A percentile compares a stretch with the other conserved stretches of the same genome.
Conservation (phyloP, 2,797 vertebrate genomes). For the Hirundo rustica region DNA sequence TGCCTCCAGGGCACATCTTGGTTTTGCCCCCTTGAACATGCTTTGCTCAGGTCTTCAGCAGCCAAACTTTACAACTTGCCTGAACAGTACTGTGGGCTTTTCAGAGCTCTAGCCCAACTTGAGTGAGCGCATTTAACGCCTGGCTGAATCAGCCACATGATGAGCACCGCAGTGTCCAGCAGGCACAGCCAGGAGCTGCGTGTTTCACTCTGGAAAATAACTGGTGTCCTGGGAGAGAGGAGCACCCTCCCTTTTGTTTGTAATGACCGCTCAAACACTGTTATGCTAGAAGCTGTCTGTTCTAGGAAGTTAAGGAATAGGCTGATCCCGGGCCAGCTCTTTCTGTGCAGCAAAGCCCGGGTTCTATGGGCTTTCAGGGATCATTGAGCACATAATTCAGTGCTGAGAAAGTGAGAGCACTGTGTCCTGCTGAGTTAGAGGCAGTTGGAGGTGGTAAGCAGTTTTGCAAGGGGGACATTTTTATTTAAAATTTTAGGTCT, state of each 20-base stretch:
- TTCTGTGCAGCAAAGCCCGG: not conserved
- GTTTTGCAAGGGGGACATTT: not conserved
- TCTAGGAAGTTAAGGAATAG: not conserved
- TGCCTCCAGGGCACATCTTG: not conserved
- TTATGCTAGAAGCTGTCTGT: not conserved
- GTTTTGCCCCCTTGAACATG: not conserved
- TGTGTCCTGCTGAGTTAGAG: not conserved
- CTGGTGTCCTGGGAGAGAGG: not conserved
- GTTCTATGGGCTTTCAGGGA: slow-evolving; percentile 1
- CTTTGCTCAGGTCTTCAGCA: not conserved
- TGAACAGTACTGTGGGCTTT: not conserved
- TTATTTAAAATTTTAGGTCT: not conserved
- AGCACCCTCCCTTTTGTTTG: not conserved
- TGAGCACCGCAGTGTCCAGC: not conserved
- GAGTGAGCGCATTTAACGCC: not conserved
- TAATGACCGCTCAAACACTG: not conserved
- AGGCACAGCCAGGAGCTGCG: not conserved
- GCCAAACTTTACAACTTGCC: not conserved
- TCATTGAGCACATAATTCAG: not conserved
- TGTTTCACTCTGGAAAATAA: not conserved
- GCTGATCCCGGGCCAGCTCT: not conserved
- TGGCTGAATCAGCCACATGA: not conserved
- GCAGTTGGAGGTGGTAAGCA: not conserved
- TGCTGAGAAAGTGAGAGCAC: not conserved
- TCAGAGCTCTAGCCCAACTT: not conserved